These are phyloP conservation scores for Scyliorhinus canicula DNA, from an alignment of 2,797 vertebrate species.

Conservation along the genomic window DNA sequence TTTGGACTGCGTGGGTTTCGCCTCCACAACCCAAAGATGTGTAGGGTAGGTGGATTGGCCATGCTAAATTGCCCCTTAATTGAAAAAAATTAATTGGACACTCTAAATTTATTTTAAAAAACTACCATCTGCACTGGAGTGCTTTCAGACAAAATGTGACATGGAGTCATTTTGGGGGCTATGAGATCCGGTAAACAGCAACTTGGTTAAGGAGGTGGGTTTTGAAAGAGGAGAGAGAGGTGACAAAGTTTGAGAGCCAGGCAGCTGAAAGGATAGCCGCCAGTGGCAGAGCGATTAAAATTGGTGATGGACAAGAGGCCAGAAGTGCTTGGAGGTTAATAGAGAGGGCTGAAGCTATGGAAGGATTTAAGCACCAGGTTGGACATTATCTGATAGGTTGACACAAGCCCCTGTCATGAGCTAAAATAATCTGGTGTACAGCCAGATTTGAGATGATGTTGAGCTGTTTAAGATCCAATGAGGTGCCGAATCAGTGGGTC, in stretches of 20 bases:
- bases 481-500: neutral
- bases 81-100: no score
- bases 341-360: neutral
- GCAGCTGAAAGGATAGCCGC: neutral
- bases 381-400: neutral
- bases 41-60: no score
- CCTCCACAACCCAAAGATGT: no score
- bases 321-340: neutral
- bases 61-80: no score
- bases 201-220: neutral
- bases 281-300: neutral
- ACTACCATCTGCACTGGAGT: neutral
- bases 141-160: neutral
- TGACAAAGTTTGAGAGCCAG: neutral
- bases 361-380: neutral
- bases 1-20: no score
- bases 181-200: neutral
- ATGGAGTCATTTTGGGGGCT: neutral
- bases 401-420: neutral
- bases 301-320: neutral
- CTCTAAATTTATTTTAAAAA: no score
- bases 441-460: neutral
- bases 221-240: neutral
- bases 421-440: neutral
- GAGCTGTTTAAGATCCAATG: neutral